Evolutionary conservation across 2,797 vertebrate species (phyloP), one percentile per base, ranked within the genome.

Genomic region (Sebastes steindachneri): DNA sequence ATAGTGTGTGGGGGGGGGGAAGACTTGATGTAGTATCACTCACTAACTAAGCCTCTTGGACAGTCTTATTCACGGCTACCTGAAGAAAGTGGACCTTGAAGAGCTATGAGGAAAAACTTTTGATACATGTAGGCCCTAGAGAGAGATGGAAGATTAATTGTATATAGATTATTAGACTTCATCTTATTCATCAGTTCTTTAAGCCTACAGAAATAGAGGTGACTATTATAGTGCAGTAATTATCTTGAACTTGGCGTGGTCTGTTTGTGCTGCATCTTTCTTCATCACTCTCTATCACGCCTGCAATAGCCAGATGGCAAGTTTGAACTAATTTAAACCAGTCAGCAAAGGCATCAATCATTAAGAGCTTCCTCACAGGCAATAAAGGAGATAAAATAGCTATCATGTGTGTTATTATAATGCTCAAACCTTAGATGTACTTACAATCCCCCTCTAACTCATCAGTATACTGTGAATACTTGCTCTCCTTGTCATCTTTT

Each of bases 1-100:
- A 9, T 62, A 31, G 54, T 25, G 59, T 3, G 25, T 6, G 2
- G 48, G 19, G 72, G 41, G 8, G n/a, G 21, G 7, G n/a, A n/a
- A 28, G 67, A 62, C 71, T 25, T 78, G 68, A 88, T 87, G 77
- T 54, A 65, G 76, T 75, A 79, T 83, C 72, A 66, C 67, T 83
- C 71, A 9, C 25, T 29, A 41, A 9, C 25, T 29, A 41, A 66
- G 53, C 60, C 26, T 67, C 51, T 67, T 41, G 15, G 68, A 77
- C 41, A 71, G 4, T 77, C 31, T 70, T 62, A 58, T 75, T 73
- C 64, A 35, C 4, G 3, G 58, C 53, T 69, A 53, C 69, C 48
- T 66, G 66, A 75, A 73, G 72, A 21, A 69, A 82, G 31, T 59
- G 62, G 73, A 57, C 14, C 45, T 54, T 25, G 25, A 26, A n/a